Conservation (phyloP, 2,888 invertebrate genomes). For the Xestoiulus laeticollis region DNA sequence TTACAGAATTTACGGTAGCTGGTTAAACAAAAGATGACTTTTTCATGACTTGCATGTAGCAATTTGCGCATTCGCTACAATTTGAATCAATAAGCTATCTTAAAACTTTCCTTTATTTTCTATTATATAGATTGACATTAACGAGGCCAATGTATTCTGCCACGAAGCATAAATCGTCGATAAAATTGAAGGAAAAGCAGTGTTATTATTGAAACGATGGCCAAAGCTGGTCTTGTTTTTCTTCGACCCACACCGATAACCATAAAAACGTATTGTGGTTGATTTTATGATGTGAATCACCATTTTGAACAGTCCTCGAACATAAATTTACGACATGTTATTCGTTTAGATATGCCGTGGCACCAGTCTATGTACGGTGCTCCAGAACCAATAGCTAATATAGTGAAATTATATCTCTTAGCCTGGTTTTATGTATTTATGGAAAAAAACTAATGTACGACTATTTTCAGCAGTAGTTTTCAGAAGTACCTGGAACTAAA, state of each 20-base stretch:
- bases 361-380: neutral
- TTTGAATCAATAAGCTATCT: neutral
- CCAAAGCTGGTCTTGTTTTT: neutral
- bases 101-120: constrained; percentile 9
- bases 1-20: neutral
- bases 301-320: constrained; percentile 11
- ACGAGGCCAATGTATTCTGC: neutral
- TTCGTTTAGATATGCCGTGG: neutral
- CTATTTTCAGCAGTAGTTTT: neutral
- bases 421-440: neutral
- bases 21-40: neutral
- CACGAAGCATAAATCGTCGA: neutral
- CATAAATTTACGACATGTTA: constrained; percentile 1
- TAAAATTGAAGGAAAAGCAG: neutral
- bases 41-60: neutral
- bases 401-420: neutral
- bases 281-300: neutral
- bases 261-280: constrained; percentile 7
- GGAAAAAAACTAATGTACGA: neutral
- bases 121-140: neutral
- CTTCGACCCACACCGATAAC: neutral
- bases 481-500: neutral
- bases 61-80: neutral
- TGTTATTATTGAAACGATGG: neutral
- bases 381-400: neutral